These are phyloP conservation scores for Drosophila mayaguana DNA, from an alignment of 2,888 invertebrate species.

Conservation along the genomic window DNA sequence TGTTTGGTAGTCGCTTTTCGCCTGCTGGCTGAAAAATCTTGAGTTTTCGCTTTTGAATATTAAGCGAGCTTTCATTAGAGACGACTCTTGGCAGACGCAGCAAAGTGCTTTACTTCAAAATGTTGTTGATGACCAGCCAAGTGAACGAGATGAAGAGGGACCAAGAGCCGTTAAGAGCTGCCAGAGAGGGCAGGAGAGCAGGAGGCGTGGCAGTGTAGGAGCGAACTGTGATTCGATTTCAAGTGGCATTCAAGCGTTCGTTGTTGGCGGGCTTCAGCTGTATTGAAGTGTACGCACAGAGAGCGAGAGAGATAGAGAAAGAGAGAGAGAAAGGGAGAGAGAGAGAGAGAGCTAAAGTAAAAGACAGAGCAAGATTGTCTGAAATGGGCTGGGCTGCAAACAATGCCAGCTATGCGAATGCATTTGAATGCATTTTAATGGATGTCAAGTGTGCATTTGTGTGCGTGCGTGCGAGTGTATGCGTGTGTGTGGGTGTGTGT, in stretches of 20 bases:
- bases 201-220: not conserved
- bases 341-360: not conserved
- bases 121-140: conserved; percentile 49
- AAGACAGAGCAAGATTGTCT: conserved; percentile 11
- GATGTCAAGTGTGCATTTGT: conserved; percentile 13
- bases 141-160: conserved; percentile 22
- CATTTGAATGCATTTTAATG: conserved; percentile 68
- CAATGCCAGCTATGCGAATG: conserved; percentile 46
- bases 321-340: not conserved
- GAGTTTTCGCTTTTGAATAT: conserved; percentile 47
- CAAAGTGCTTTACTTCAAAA: conserved; percentile 27
- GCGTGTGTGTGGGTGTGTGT: not conserved
- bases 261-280: conserved; percentile 41
- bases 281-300: conserved; percentile 41
- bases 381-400: conserved; percentile 43
- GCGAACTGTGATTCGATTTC: conserved; percentile 33
- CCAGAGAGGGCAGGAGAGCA: not conserved
- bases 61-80: conserved; percentile 46
- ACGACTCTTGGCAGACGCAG: not conserved
- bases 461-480: not conserved
- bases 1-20: not conserved
- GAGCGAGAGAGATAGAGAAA: not conserved
- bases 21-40: conserved; percentile 13
- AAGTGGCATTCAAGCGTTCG: conserved; percentile 57
- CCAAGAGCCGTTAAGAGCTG: not conserved